Conservation (phyloP, 2,888 invertebrate genomes). For the Amblyteles armatorius region DNA sequence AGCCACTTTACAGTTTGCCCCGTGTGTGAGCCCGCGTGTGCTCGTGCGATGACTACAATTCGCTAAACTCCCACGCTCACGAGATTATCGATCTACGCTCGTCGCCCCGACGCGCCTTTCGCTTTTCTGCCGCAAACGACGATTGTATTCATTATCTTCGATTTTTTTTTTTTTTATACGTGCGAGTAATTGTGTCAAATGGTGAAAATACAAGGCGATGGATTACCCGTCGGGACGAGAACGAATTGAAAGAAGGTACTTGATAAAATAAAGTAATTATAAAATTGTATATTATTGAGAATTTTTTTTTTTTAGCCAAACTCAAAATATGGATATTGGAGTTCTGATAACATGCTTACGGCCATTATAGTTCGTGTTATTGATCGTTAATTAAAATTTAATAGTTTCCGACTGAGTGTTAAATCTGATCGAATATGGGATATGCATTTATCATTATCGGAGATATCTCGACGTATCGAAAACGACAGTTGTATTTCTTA, state of each 20-base stretch:
- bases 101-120: not conserved
- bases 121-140: not conserved
- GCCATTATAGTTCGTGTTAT: not conserved
- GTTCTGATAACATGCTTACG: not conserved
- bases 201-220: conserved; percentile 30
- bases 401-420: not conserved
- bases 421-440: not conserved
- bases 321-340: not conserved
- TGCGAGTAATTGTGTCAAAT: conserved; percentile 9
- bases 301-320: not conserved
- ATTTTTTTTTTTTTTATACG: not conserved
- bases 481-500: too few relatives aligned
- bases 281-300: too few relatives aligned
- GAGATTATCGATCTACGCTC: not conserved
- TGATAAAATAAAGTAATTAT: not conserved
- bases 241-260: conserved; percentile 23
- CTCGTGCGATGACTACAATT: conserved; percentile 15
- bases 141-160: not conserved
- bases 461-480: not conserved
- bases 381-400: not conserved
- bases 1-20: conserved; percentile 47
- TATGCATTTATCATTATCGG: not conserved
- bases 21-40: conserved; percentile 6
- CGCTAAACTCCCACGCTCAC: conserved; percentile 11
- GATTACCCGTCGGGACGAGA: conserved; percentile 13